These are phyloP conservation scores for Dasypus novemcinctus DNA, from an alignment of 2,113 vertebrate species.

Conservation along the genomic window DNA sequence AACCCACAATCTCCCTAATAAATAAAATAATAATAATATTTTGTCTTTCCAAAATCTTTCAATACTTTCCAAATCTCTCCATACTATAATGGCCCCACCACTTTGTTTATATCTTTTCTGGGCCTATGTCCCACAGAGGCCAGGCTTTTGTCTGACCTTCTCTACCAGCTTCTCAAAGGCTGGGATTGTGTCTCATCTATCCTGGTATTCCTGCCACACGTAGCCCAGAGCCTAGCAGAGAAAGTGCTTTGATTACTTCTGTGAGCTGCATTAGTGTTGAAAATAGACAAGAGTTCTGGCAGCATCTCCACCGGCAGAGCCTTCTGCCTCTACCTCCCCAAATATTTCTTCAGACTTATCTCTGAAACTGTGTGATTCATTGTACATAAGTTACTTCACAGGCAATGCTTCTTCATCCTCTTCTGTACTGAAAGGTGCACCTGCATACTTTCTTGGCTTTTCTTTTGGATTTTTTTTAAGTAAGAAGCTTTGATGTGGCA, in stretches of 20 bases:
- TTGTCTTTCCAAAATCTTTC: background rate
- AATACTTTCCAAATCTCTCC: background rate
- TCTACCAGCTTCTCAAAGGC: background rate
- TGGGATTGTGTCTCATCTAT: background rate
- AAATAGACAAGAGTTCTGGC: background rate
- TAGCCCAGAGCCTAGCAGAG: background rate
- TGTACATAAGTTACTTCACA: background rate
- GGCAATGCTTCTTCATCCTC: background rate
- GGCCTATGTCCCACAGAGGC: background rate
- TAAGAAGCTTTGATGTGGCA: background rate
- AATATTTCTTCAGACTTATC: background rate
- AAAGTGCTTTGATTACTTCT: conserved; percentile 17
- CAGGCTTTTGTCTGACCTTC: background rate
- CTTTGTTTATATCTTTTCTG: background rate
- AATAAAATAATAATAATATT: background rate
- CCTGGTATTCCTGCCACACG: background rate
- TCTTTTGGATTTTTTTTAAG: background rate
- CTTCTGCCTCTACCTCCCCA: conserved; percentile 25
- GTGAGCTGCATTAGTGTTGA: background rate
- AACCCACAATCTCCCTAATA: too few species aligned
- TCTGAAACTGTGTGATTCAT: background rate
- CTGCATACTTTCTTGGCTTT: conserved; percentile 13
- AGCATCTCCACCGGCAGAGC: conserved; percentile 18
- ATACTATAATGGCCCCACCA: background rate
- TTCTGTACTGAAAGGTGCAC: background rate